phyloP scores from a whole-genome alignment of 2,888 invertebrate genomes.

The Calameuta idolon region DNA sequence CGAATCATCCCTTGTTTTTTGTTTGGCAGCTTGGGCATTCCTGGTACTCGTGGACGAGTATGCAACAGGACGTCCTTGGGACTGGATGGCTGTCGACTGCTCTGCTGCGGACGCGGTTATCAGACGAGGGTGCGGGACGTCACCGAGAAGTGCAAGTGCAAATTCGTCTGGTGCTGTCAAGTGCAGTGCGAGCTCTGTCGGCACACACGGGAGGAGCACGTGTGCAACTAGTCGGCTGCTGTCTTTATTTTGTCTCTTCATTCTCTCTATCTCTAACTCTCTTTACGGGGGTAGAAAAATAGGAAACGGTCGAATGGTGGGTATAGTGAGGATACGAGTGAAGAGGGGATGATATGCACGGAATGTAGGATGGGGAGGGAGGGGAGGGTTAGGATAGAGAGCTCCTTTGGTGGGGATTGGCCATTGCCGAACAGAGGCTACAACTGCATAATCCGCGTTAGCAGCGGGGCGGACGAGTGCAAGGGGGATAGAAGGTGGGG shows the following conservation, averaged over 20 bases:
- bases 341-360: not conserved
- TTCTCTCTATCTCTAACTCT: not conserved
- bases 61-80: constrained; percentile 89
- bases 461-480: not conserved
- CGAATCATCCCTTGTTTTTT: not conserved
- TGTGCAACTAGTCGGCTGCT: constrained; percentile 78
- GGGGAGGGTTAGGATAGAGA: not conserved
- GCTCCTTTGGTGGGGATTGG: not conserved
- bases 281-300: not conserved
- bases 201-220: constrained; percentile 83
- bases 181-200: constrained; percentile 88
- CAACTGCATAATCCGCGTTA: not conserved
- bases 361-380: not conserved
- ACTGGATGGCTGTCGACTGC: constrained; percentile 85
- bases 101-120: constrained; percentile 91
- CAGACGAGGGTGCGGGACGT: constrained; percentile 86
- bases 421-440: constrained; percentile 3
- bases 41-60: constrained; percentile 84
- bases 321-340: not conserved
- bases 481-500: not conserved
- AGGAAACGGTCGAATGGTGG: not conserved
- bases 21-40: constrained; percentile 77
- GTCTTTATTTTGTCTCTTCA: not conserved
- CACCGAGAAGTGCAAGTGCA: constrained; percentile 89
- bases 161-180: constrained; percentile 92